These are phyloP conservation scores for Myodes glareolus DNA, from an alignment of 2,113 vertebrate species.

Conservation along the genomic window DNA sequence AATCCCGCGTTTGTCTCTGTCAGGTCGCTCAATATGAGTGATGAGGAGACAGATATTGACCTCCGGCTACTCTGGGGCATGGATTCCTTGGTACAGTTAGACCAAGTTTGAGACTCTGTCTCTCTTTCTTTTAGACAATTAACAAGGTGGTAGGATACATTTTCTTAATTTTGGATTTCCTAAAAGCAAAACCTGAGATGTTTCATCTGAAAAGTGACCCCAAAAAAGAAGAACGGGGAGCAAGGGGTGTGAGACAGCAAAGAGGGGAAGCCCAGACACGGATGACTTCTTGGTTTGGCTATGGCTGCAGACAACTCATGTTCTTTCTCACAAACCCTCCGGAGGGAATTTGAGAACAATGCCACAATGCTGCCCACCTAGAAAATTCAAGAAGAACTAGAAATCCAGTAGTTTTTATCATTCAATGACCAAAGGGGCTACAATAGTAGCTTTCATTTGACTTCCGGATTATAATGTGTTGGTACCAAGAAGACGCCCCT, in stretches of 20 bases:
- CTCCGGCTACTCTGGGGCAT: fast-evolving
- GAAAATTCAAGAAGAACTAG: background rate
- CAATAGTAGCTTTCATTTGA: background rate
- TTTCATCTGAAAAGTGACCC: conserved; percentile 24
- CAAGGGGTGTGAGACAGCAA: background rate
- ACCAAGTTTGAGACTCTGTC: background rate
- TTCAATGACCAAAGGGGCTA: background rate
- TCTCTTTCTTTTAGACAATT: background rate
- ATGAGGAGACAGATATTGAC: background rate
- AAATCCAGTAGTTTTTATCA: background rate
- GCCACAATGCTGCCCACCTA: background rate
- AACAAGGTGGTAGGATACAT: background rate
- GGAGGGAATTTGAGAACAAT: background rate
- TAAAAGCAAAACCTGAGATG: background rate
- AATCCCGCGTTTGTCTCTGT: background rate
- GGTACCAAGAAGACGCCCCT: background rate
- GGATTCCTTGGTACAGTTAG: background rate
- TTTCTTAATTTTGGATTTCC: background rate
- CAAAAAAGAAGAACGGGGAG: background rate
- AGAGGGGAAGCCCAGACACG: background rate
- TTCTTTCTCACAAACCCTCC: background rate
- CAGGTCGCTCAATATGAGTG: background rate
- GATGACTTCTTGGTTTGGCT: background rate
- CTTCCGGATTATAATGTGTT: background rate
- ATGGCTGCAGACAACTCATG: background rate